Conservation (phyloP, 1,140 invertebrate genomes). For the Listronotus bonariensis region DNA sequence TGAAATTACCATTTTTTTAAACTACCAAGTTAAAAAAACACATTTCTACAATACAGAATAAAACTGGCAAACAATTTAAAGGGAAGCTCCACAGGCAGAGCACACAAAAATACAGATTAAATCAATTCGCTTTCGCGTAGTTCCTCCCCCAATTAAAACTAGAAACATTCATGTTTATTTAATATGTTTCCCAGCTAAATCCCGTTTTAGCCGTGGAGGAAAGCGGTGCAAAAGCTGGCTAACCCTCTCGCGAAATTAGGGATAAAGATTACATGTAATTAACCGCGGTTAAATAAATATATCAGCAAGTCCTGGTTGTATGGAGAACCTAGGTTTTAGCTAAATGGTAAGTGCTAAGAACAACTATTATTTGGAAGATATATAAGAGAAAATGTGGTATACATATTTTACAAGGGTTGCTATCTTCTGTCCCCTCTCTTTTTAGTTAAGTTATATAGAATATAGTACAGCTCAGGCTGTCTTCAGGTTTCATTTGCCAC, state of each 20-base stretch:
- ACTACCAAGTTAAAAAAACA: too few relatives aligned
- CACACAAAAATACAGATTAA: conserved; percentile 3
- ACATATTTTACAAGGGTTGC: too few relatives aligned
- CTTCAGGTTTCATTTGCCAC: too few relatives aligned
- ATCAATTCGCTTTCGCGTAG: conserved; percentile 1
- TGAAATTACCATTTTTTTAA: too few relatives aligned
- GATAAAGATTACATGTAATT: conserved; percentile 30
- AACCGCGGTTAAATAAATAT: conserved; percentile 21
- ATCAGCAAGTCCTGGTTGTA: background rate
- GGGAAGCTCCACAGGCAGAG: background rate
- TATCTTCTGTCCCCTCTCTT: too few relatives aligned
- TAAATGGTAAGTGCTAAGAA: too few relatives aligned
- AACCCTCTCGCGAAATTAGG: conserved; percentile 22
- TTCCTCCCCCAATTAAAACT: conserved; percentile 17
- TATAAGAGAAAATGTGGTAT: too few relatives aligned
- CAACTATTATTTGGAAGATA: too few relatives aligned
- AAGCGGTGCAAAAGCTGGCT: conserved; percentile 6
- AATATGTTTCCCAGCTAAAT: conserved; percentile 18
- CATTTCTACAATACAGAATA: too few relatives aligned
- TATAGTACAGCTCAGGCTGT: too few relatives aligned
- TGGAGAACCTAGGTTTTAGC: background rate
- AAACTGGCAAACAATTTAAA: too few relatives aligned
- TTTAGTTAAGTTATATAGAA: too few relatives aligned
- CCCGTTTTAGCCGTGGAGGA: conserved; percentile 12
- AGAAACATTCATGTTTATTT: conserved; percentile 31